Percentiles rank a stretch among this genome's conserved stretches.
These are phyloP conservation scores for Philereme vetulata DNA, from an alignment of 2,888 invertebrate genomes.

Conservation along the genomic window DNA sequence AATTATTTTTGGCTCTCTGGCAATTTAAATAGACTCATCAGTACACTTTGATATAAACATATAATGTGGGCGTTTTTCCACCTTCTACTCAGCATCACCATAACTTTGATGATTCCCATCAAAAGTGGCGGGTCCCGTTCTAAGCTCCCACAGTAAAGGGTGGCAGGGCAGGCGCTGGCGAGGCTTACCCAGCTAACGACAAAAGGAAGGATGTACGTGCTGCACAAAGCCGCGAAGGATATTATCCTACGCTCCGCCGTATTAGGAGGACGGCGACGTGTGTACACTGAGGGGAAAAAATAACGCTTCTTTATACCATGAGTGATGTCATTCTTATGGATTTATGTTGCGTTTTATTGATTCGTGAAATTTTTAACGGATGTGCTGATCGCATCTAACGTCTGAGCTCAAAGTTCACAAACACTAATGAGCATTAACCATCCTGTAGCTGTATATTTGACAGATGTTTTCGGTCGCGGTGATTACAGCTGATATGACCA, in stretches of 20 bases:
- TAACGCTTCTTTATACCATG: conserved; percentile 42
- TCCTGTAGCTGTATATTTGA: too few relatives aligned
- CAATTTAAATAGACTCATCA: not conserved
- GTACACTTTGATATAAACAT: not conserved
- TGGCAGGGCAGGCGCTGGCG: conserved; percentile 18
- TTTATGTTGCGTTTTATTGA: conserved; percentile 26
- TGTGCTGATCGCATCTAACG: not conserved
- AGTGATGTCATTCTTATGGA: conserved; percentile 33
- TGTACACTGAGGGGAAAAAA: conserved; percentile 46
- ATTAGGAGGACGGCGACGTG: conserved; percentile 63
- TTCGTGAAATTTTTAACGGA: conserved; percentile 18
- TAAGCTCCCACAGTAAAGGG: conserved; percentile 26
- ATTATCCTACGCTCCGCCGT: conserved; percentile 67
- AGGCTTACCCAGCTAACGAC: conserved; percentile 47
- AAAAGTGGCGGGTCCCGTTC: conserved; percentile 8
- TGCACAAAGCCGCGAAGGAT: conserved; percentile 69
- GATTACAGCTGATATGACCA: too few relatives aligned
- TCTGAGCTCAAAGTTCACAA: too few relatives aligned
- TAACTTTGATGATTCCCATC: conserved; percentile 17
- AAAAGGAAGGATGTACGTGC: conserved; percentile 79
- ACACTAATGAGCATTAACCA: too few relatives aligned
- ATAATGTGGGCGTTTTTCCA: not conserved
- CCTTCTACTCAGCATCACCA: conserved; percentile 2
- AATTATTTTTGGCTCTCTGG: too few relatives aligned
- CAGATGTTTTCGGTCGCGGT: too few relatives aligned